These are phyloP conservation scores for Allophyes oxyacanthae DNA, from an alignment of 2,888 invertebrate genomes.

Conservation along the genomic window DNA sequence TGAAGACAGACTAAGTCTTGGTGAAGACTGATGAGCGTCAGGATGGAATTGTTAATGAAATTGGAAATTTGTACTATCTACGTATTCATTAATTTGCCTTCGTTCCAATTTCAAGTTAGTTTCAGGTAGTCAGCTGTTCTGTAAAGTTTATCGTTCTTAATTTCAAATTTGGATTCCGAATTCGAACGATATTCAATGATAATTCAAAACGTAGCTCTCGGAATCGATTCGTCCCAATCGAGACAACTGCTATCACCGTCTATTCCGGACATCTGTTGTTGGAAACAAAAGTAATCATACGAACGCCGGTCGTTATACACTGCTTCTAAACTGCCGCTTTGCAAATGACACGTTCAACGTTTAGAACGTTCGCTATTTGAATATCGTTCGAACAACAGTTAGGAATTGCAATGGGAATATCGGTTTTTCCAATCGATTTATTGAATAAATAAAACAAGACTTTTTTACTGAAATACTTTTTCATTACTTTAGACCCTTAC, in stretches of 20 bases:
- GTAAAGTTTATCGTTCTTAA: slow-evolving; percentile 4
- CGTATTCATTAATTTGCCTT: slow-evolving; percentile 3
- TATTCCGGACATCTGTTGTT: slow-evolving; percentile 71
- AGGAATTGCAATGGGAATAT: slow-evolving; percentile 40
- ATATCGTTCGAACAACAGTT: slow-evolving; percentile 49
- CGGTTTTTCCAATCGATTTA: slow-evolving; percentile 32
- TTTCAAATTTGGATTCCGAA: slow-evolving; percentile 10
- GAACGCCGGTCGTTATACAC: slow-evolving; percentile 62
- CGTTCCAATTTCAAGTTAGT: slow-evolving; percentile 8
- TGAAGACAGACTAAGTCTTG: slow-evolving; percentile 31
- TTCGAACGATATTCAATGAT: slow-evolving; percentile 34
- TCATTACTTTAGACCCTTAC: too few species aligned
- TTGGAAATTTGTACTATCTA: slow-evolving; percentile 22
- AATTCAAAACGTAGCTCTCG: slow-evolving; percentile 35
- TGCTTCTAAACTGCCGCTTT: slow-evolving; percentile 54
- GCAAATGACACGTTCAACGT: slow-evolving; percentile 63
- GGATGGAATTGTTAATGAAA: slow-evolving; percentile 37
- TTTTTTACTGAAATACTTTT: too few species aligned
- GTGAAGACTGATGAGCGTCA: slow-evolving; percentile 22
- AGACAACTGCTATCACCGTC: slow-evolving; percentile 50
- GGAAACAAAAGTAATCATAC: slow-evolving; percentile 72
- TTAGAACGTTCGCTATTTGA: slow-evolving; percentile 60
- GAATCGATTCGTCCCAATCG: slow-evolving; percentile 50
- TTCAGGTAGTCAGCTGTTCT: slow-evolving; percentile 42
- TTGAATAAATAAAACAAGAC: background rate